Base-by-base conservation (phyloP, 2,888 invertebrate genomes). In the Acheta domesticus region DNA sequence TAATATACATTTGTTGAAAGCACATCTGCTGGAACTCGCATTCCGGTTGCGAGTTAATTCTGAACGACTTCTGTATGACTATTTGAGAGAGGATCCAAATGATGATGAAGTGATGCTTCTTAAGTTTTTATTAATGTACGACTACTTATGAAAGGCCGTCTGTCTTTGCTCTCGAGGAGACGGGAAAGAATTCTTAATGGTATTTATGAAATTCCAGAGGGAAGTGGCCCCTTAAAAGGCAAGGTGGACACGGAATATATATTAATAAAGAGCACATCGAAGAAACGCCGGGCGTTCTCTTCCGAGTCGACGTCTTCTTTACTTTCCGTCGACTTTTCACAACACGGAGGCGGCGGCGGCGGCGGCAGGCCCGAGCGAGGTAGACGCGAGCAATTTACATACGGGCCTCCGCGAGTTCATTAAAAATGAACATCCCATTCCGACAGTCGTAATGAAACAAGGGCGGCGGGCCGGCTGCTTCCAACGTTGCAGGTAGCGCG, bases 391-490 rank as follows among this genome's bases (percentile, higher is more conserved):
- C 76, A 76, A 76, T 76, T 76, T 76, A 76, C 76, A 76, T 76
- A 48, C 76, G 62, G 36, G 62, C 62, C 76, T 23, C 76, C 76
- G 48, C 48, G 48, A 48, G n/a, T 48, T 76, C 76, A 76, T 76
- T 76, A 76, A 76, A 76, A 76, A 76, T 76, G 76, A 76, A 76
- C 76, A 48, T 76, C 76, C 76, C 76, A 76, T 76, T 76, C 76
- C 49, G 76, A 76, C 19, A 48, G 48, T 48, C 48, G 76, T 76
- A 76, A 76, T 76, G 76, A 76, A 76, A 76, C 76, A 76, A 76
- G 76, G 76, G 19, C 76, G 76, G 19, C 76, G 62, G n/a, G 62
- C n/a, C 62, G 62, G 11, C 62, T 62, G 62, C 62, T 62, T 62
- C n/a, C 62, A 62, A 62, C 62, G 62, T n/a, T 62, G n/a, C 62